phyloP scores from a whole-genome alignment of 2,888 invertebrate genomes.

The Lamproptera curius region DNA sequence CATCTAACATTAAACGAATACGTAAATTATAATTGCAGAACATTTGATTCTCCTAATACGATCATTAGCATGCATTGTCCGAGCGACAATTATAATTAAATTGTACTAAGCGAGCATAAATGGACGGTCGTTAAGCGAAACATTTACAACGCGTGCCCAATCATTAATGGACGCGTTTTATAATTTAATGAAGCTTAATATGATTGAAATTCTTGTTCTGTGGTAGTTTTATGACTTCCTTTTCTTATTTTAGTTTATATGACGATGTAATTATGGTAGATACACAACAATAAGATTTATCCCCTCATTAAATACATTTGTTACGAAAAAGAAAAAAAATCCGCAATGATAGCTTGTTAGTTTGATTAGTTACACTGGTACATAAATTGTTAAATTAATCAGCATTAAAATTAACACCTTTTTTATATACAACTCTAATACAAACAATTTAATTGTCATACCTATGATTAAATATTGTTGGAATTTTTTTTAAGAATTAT shows the following conservation, averaged over 20 bases:
- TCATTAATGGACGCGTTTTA: background rate
- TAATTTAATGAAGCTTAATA: background rate
- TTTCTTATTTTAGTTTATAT: background rate
- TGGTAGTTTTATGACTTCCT: background rate
- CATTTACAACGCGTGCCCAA: background rate
- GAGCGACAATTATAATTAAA: constrained; percentile 3
- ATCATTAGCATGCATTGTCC: constrained; percentile 4
- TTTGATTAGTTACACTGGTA: no score
- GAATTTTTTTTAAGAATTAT: no score
- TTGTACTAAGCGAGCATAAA: constrained; percentile 9
- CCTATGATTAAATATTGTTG: no score
- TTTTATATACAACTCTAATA: no score
- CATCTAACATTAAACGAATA: no score
- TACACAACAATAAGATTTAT: no score
- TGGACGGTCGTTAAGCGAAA: background rate
- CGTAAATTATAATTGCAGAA: constrained; percentile 3
- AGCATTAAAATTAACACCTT: no score
- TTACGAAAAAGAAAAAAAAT: no score
- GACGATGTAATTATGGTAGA: background rate
- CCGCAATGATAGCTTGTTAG: no score
- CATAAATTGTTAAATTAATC: no score
- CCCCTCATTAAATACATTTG: no score
- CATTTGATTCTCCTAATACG: constrained; percentile 3
- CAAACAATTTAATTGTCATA: no score
- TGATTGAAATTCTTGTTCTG: constrained; percentile 2